A percentile compares a stretch with the other conserved stretches of the same genome.
phyloP scores from a whole-genome alignment of 2,888 invertebrate genomes.

The Stenurella melanura region DNA sequence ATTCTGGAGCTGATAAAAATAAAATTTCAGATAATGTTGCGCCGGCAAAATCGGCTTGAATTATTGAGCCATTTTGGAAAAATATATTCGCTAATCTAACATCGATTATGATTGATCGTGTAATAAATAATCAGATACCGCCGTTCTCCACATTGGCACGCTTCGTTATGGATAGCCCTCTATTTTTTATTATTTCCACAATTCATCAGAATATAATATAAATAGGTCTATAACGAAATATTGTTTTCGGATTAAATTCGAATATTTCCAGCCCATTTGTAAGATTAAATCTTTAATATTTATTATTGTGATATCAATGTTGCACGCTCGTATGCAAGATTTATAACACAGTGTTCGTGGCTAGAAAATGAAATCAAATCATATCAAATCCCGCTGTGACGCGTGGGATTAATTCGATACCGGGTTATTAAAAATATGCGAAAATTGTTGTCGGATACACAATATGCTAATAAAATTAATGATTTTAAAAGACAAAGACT shows the following conservation, averaged over 20 bases:
- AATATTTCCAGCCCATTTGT: background rate
- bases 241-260: background rate
- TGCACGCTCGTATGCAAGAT: no score
- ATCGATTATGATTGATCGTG: slow-evolving; percentile 61
- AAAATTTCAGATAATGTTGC: slow-evolving; percentile 36
- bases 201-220: background rate
- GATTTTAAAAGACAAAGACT: no score
- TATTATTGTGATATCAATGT: no score
- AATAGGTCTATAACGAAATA: slow-evolving; percentile 2
- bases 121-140: slow-evolving; percentile 61
- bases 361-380: no score
- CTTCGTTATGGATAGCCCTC: slow-evolving; percentile 8
- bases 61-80: slow-evolving; percentile 58
- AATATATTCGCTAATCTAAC: slow-evolving; percentile 61
- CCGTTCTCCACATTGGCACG: slow-evolving; percentile 38
- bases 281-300: background rate
- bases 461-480: no score
- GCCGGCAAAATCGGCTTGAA: slow-evolving; percentile 48
- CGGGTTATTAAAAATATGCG: no score
- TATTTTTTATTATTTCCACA: slow-evolving; percentile 30
- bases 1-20: slow-evolving; percentile 26
- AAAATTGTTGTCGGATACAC: no score
- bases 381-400: no score
- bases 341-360: no score
- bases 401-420: no score